Conservation (phyloP, 2,888 invertebrate species). For the Loripinus fragilis region DNA sequence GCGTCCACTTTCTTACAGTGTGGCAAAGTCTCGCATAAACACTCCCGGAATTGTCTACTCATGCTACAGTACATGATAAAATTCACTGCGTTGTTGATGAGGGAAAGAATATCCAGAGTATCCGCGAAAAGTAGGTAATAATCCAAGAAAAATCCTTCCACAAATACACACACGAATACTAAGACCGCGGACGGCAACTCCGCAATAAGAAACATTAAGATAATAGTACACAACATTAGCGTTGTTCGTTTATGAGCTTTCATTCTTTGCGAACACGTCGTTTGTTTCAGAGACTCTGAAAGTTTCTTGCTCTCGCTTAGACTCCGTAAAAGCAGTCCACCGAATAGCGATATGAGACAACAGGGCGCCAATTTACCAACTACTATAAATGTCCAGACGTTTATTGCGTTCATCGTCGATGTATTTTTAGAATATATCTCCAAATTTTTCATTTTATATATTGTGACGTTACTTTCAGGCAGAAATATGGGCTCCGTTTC, state of each 20-base stretch:
- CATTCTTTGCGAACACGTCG: constrained; percentile 60
- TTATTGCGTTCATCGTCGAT: constrained; percentile 79
- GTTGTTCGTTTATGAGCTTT: constrained; percentile 89
- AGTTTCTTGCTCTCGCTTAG: constrained; percentile 76
- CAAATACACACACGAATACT: constrained; percentile 90
- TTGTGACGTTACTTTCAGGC: constrained; percentile 47
- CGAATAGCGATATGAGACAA: constrained; percentile 90
- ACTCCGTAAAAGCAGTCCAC: constrained; percentile 82
- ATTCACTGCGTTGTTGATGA: constrained; percentile 95
- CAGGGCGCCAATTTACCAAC: constrained; percentile 96
- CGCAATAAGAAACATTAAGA: constrained; percentile 92
- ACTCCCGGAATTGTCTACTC: constrained; percentile 94
- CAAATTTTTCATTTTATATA: constrained; percentile 61
- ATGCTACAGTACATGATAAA: constrained; percentile 97
- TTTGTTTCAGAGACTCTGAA: constrained; percentile 68
- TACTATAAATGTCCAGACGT: constrained; percentile 96
- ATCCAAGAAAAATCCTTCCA: constrained; percentile 88
- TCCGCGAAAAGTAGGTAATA: constrained; percentile 87
- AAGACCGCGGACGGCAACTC: constrained; percentile 92
- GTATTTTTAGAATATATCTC: constrained; percentile 47
- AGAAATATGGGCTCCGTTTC: constrained; percentile 47
- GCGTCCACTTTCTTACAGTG: constrained; percentile 15
- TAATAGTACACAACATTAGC: constrained; percentile 90
- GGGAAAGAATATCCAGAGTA: constrained; percentile 94
- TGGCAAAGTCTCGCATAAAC: constrained; percentile 85